A percentile compares a stretch with the other conserved stretches of the same genome.
These are phyloP conservation scores for Luehdorfia chinensis DNA, from an alignment of 1,140 invertebrate genomes.

Conservation along the genomic window DNA sequence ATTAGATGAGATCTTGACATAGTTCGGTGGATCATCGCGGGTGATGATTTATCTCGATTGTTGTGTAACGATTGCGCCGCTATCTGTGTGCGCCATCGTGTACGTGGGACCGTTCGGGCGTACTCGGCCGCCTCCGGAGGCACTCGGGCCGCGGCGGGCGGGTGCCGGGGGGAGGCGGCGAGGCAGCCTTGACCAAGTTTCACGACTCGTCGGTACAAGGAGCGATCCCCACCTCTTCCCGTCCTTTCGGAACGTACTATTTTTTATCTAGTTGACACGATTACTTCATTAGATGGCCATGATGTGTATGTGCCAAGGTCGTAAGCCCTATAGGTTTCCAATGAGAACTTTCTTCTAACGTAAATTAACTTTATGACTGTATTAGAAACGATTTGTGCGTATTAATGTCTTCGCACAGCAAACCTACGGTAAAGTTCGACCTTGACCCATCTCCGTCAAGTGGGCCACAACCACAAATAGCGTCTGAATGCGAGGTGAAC, in stretches of 20 bases:
- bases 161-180: slow-evolving; percentile 30
- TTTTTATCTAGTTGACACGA: slow-evolving; percentile 70
- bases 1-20: slow-evolving; percentile 66
- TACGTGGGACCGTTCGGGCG: slow-evolving; percentile 49
- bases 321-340: slow-evolving; percentile 16
- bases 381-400: too few relatives aligned
- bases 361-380: too few relatives aligned
- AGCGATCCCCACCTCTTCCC: slow-evolving; percentile 73
- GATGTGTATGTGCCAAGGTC: slow-evolving; percentile 51
- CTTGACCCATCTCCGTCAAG: slow-evolving; percentile 66
- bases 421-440: too few relatives aligned
- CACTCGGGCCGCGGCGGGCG: slow-evolving; percentile 26
- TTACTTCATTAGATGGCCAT: slow-evolving; percentile 59
- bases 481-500: slow-evolving; percentile 59
- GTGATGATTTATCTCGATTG: slow-evolving; percentile 63
- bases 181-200: slow-evolving; percentile 73
- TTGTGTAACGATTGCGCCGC: slow-evolving; percentile 61
- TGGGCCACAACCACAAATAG: slow-evolving; percentile 59
- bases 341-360: slow-evolving; percentile 6
- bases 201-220: slow-evolving; percentile 70
- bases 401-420: too few relatives aligned
- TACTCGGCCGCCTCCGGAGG: slow-evolving; percentile 47
- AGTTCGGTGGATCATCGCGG: slow-evolving; percentile 59
- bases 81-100: slow-evolving; percentile 54
- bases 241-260: slow-evolving; percentile 66